Conservation (phyloP, 2,797 vertebrate genomes). For the Chiroxiphia lanceolata region DNA sequence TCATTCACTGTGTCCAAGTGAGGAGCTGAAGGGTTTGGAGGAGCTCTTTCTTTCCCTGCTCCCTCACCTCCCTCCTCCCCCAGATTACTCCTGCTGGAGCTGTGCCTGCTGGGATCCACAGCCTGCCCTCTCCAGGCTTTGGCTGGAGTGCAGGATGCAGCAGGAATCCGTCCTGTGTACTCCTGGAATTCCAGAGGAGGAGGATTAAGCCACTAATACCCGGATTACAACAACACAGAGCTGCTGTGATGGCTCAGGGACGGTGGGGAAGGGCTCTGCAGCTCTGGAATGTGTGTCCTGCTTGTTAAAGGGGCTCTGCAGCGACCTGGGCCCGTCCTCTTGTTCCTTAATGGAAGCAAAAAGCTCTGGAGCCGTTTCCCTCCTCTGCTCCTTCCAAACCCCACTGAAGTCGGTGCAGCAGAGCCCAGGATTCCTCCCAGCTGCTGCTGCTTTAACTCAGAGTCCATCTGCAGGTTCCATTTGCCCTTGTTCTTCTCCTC, state of each 20-base stretch:
- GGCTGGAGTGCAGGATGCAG: not conserved
- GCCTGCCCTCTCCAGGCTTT: not conserved
- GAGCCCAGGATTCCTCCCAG: not conserved
- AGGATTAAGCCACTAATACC: not conserved
- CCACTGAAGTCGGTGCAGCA: not conserved
- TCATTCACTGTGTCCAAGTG: slow-evolving; percentile 4
- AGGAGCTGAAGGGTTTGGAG: slow-evolving; percentile 33
- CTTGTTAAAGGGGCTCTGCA: not conserved
- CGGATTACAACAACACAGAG: not conserved
- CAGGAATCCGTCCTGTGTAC: accelerated
- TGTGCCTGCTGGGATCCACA: not conserved
- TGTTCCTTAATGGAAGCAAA: not conserved
- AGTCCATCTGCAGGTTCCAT: not conserved
- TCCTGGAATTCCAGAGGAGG: not conserved
- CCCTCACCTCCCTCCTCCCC: not conserved
- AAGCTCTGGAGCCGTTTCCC: not conserved
- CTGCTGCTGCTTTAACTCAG: not conserved
- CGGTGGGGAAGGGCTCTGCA: not conserved
- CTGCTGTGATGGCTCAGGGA: not conserved
- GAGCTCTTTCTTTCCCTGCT: not conserved
- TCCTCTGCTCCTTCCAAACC: not conserved
- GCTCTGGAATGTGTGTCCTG: not conserved
- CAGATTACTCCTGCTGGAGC: not conserved
- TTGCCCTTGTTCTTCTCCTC: not conserved
- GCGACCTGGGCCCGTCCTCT: not conserved